Evolutionary conservation across 2,113 vertebrate species (phyloP).

Genomic region (Cryptotis parvus): DNA sequence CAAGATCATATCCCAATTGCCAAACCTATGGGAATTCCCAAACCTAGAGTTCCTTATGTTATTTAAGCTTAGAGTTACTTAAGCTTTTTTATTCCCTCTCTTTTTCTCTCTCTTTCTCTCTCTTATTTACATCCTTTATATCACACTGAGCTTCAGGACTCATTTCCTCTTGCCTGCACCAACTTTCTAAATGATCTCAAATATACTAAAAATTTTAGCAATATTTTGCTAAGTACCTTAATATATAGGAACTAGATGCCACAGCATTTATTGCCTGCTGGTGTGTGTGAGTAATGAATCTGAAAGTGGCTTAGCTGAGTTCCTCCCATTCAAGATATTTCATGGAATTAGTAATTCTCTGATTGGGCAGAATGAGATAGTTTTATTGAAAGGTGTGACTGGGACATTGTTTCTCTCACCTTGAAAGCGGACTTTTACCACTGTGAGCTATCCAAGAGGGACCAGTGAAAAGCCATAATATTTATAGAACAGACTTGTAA

Average conservation of each 20-base stretch:
- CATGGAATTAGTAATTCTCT: neutral
- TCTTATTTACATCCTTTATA: neutral
- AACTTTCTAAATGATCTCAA: neutral
- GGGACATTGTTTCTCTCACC: neutral
- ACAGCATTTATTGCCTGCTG: neutral
- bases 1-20: neutral
- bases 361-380: neutral
- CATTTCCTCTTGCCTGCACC: neutral
- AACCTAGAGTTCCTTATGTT: too few species aligned
- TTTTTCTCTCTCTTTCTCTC: neutral
- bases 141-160: neutral
- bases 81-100: neutral
- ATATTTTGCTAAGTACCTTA: neutral
- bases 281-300: neutral
- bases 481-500: neutral
- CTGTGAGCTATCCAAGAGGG: neutral
- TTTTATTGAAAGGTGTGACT: constrained; percentile 12
- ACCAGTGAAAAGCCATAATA: neutral
- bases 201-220: neutral
- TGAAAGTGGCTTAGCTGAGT: neutral
- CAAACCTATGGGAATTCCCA: neutral
- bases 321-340: neutral
- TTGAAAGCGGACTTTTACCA: neutral
- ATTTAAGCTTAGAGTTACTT: too few species aligned
- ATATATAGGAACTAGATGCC: neutral